Evolutionary conservation across 2,113 vertebrate genomes (phyloP), one percentile per base, ranked within the genome.

Genomic region (Thamnaconus septentrionalis): DNA sequence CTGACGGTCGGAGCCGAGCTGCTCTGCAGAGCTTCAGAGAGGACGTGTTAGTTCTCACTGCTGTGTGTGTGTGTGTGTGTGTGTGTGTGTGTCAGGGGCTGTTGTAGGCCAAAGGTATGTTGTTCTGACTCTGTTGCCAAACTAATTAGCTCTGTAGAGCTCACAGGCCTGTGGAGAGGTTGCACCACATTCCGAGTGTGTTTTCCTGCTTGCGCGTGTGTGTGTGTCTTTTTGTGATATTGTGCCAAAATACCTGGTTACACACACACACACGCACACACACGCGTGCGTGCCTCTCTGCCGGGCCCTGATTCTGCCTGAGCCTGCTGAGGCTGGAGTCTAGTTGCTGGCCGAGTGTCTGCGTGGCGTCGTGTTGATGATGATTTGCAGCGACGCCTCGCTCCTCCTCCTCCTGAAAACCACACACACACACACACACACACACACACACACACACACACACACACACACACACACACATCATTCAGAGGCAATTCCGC

Each of bases 101-200:
- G 66, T 53, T 64, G 42, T 41, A 69, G 83, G 77, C 74, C 79
- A 82, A 82, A 80, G 76, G 74, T 82, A 49, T 78, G 76, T 75
- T 82, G 79, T 82, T 84, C 66, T 68, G 68, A 78, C 76, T 78
- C 63, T 49, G 65, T 53, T 80, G 71, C 79, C 81, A 86, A 78
- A 60, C 81, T 86, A 71, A 84, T 86, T 82, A 84, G 75, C 7
- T 9, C 49, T 62, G 77, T 64, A 10, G 73, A 83, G 78, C 80
- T 66, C 64, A 59, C 55, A 61, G 69, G 60, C 79, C 79, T 76
- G 84, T 69, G 56, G 79, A 80, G 81, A 73, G 71, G 73, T 59
- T 61, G 40, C 53, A 56, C 64, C 68, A 66, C 73, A 57, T 66
- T 46, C 46, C 52, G 65, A 56, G 62, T 53, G 64, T 55, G 71